Percentiles rank a stretch among this genome's conserved stretches.
These are phyloP conservation scores for Onychomys arenicola DNA, from an alignment of 2,797 vertebrate species.

Conservation along the genomic window DNA sequence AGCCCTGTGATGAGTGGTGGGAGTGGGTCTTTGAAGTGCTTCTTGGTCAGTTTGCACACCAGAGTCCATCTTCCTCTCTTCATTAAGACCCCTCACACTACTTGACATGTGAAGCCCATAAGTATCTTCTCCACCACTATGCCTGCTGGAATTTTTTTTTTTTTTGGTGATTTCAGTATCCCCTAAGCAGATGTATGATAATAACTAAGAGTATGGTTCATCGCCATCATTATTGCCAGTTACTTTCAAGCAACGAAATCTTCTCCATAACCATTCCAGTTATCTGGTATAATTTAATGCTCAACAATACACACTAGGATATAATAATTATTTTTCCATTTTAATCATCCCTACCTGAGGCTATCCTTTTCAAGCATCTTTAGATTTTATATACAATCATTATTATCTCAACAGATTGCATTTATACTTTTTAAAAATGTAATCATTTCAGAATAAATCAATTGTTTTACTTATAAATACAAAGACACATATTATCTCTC, in stretches of 20 bases:
- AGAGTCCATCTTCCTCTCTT: not conserved
- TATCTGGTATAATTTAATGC: not conserved
- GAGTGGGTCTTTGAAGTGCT: not conserved
- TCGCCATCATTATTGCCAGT: not conserved
- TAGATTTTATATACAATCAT: not conserved
- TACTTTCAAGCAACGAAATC: not conserved
- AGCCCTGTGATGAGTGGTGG: not conserved
- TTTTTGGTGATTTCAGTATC: not conserved
- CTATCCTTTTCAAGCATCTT: not conserved
- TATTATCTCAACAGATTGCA: not conserved
- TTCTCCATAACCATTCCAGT: not conserved
- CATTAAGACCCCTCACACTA: not conserved
- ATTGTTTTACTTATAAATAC: not conserved
- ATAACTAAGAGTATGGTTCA: not conserved
- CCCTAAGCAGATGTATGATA: not conserved
- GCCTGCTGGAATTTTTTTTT: rapidly evolving
- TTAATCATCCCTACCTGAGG: not conserved
- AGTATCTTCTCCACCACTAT: not conserved
- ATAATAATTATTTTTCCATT: not conserved
- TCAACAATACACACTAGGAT: not conserved
- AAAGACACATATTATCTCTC: not conserved
- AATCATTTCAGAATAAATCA: too few relatives aligned
- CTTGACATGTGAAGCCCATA: not conserved
- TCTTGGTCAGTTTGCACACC: not conserved
- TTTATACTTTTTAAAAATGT: not conserved